Base-by-base conservation (phyloP, 2,797 vertebrate species). In the Poeciliopsis infans region DNA sequence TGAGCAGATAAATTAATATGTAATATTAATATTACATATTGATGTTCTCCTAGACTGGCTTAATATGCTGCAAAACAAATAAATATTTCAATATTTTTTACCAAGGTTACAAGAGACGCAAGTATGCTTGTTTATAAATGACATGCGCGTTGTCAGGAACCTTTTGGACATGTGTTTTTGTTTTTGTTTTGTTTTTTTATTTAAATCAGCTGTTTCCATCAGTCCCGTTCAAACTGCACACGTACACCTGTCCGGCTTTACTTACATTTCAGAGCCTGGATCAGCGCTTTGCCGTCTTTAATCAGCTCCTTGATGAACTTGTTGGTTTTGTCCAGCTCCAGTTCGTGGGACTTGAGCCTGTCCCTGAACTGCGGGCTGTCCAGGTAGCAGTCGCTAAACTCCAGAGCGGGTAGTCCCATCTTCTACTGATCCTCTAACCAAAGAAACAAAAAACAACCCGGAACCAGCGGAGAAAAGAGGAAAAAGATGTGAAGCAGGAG, bases 231-330 rank as follows among this genome's bases (percentile, higher is more conserved):
- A 33, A 64, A 36, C 3, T 3, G 20, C 20, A 68, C 36, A 66
- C 36, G 25, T 25, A 68, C 77, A 69, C 75, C 72, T 64, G 75
- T 49, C 46, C 59, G 28, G 2, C 49, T 33, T 7, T 49, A 92
- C 96, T 95, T 93, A 97, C 96, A 94, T 93, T 96, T 96, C 72
- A 97, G 76, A 70, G 96, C 94, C 88, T 95, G 95, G 87, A 96
- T 94, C 57, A 97, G 92, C 43, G 95, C 95, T 82, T 95, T 96
- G 8, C 96, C 96, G 72, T 97, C 96, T 77, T 97, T 97, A n/a
- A 97, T 96, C 70, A 97, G 94, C 92, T 96, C 96, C 88, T 97
- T 97, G 94, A 97, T 97, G 91, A 96, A 96, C 93, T 96, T 96
- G 88, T 96, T 97, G 82, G 96, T 97, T 85, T 96, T 96, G 89